Conservation (phyloP, 2,797 vertebrate genomes). For the Syngnathus acus region DNA sequence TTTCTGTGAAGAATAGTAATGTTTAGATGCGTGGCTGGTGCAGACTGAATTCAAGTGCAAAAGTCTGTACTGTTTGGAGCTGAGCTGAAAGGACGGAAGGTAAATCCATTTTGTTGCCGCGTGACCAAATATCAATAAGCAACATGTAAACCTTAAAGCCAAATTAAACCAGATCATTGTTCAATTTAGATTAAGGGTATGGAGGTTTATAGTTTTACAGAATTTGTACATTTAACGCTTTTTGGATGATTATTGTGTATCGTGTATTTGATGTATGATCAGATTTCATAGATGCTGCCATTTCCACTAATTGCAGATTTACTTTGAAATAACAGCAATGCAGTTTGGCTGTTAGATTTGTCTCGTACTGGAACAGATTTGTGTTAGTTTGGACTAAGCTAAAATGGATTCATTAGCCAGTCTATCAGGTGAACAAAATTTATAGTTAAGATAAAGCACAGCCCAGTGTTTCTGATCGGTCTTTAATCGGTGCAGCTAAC, state of each 20-base stretch:
- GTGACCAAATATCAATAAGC: slow-evolving; percentile 1
- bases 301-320: neutral
- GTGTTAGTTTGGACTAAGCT: neutral
- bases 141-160: neutral
- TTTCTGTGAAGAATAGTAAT: slow-evolving; percentile 47
- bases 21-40: slow-evolving; percentile 45
- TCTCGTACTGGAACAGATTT: neutral
- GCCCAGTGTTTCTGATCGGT: neutral
- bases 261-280: neutral
- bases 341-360: neutral
- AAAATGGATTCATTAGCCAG: neutral
- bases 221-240: neutral
- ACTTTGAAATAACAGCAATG: neutral
- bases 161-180: neutral
- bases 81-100: slow-evolving; percentile 44
- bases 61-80: slow-evolving; percentile 47
- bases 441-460: neutral
- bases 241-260: neutral
- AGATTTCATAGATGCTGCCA: neutral
- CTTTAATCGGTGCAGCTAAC: neutral
- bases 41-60: slow-evolving; percentile 41
- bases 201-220: neutral
- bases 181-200: neutral
- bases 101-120: neutral
- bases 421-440: neutral